Evolutionary conservation across 2,113 vertebrate species (phyloP), one percentile per base, ranked within the genome.

Genomic region (Pheucticus melanocephalus): DNA sequence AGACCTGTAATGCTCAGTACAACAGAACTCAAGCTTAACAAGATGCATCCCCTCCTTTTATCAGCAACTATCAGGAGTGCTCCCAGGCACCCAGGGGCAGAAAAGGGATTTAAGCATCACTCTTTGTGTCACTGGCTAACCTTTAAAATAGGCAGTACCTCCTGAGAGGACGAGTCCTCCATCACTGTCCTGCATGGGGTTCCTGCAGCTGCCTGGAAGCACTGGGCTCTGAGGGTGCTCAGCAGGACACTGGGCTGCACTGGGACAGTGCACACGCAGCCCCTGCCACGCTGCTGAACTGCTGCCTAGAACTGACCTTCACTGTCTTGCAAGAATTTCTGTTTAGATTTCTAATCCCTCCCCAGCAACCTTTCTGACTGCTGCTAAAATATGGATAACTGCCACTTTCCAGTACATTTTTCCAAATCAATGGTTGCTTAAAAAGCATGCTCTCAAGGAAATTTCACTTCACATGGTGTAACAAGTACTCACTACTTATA

Each of bases 231-330:
- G 22, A 20, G 56, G 18, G 56, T 37, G 51, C 75, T 48, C 28
- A 25, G 40, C 63, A 54, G 68, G 48, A 48, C 50, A 0, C 4
- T 1, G 12, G 28, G 35, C 72, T 37, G 27, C 40, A 57, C 77
- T 6, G 0, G 20, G 45, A 35, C 3, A 2, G 8, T 3, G 69
- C 65, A 66, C 47, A 2, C 2, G 0, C 57, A 27, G 6, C 45
- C 48, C 44, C 66, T 71, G 40, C 54, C 8, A 15, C 0, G 1
- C 4, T 37, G 56, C 12, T 5, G 4, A 28, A 44, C 21, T 0
- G 0, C 24, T 33, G n/a, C 15, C 16, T 3, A 27, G 3, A 27
- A 22, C 75, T 0, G 3, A 24, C 79, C 39, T 44, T 54, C 12
- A 1, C 35, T 23, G 2, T 6, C 28, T 37, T 20, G 24, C 23